Evolutionary conservation across 2,888 invertebrate species (phyloP).

Genomic region (Tipula helvola): DNA sequence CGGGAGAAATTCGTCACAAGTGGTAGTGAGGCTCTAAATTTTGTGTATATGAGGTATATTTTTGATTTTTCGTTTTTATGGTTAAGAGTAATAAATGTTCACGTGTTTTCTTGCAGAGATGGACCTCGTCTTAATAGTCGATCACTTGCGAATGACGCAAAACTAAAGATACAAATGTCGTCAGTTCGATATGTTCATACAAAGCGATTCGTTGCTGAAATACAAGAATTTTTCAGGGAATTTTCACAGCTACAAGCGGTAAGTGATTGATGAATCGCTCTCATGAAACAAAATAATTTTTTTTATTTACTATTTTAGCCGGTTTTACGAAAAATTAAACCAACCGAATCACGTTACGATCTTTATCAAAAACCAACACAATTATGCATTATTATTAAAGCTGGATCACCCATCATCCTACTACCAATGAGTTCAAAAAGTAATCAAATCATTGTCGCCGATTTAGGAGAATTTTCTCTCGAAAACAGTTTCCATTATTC

Average conservation of each 20-base stretch:
- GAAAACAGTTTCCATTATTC: slow-evolving; percentile 62
- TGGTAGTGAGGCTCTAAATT: slow-evolving; percentile 66
- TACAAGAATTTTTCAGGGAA: slow-evolving; percentile 74
- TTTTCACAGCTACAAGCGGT: slow-evolving; percentile 75
- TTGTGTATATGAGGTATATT: slow-evolving; percentile 47
- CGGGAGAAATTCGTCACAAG: slow-evolving; percentile 71
- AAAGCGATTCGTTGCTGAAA: slow-evolving; percentile 79
- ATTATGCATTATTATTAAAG: slow-evolving; percentile 34
- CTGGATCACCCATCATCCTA: slow-evolving; percentile 63
- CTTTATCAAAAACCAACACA: slow-evolving; percentile 25
- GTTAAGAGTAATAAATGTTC: no score
- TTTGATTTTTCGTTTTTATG: background rate
- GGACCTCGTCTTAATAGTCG: slow-evolving; percentile 15
- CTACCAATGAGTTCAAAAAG: slow-evolving; percentile 75
- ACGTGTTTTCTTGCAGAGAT: background rate
- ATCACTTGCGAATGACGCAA: slow-evolving; percentile 25
- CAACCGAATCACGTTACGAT: slow-evolving; percentile 25
- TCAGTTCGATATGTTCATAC: slow-evolving; percentile 91
- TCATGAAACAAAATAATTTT: background rate
- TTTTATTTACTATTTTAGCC: slow-evolving; percentile 21
- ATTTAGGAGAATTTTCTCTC: slow-evolving; percentile 65
- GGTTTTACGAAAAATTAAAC: slow-evolving; percentile 31
- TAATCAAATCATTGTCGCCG: slow-evolving; percentile 63
- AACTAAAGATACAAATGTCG: slow-evolving; percentile 58
- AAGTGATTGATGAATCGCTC: slow-evolving; percentile 28